A percentile compares a stretch with the other conserved stretches of the same genome.
phyloP scores from a whole-genome alignment of 2,888 invertebrate species.

The Antheraea assamensis region DNA sequence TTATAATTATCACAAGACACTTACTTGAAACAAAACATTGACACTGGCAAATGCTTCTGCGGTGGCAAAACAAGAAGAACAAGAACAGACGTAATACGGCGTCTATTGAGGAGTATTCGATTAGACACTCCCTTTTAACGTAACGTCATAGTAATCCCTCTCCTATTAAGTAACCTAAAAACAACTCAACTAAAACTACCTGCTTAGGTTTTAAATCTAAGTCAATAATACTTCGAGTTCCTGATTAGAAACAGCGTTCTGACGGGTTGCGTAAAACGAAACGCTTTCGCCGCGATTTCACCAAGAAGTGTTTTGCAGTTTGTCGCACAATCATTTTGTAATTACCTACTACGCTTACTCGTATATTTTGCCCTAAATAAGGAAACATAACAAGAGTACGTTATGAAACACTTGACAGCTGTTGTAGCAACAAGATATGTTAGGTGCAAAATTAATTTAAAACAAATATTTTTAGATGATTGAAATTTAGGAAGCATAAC shows the following conservation, averaged over 20 bases:
- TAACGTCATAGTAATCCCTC: not conserved
- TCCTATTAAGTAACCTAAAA: not conserved
- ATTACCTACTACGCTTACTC: conserved; percentile 27
- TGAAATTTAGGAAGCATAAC: not conserved
- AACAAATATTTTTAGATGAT: not conserved
- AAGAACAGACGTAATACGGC: not conserved
- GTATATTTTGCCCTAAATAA: conserved; percentile 1
- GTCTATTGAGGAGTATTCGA: not conserved
- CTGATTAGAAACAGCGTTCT: conserved; percentile 39
- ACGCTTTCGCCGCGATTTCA: conserved; percentile 60
- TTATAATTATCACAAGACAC: no score
- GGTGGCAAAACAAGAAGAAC: no score
- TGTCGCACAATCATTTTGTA: conserved; percentile 42
- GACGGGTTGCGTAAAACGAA: conserved; percentile 46
- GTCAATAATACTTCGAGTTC: conserved; percentile 28
- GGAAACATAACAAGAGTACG: not conserved
- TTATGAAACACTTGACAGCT: not conserved
- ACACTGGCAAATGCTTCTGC: no score
- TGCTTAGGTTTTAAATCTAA: conserved; percentile 5
- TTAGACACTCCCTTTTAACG: not conserved
- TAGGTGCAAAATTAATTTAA: not conserved
- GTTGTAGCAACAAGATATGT: not conserved
- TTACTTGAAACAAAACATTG: no score
- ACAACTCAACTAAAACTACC: not conserved
- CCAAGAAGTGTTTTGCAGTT: conserved; percentile 32